Conservation (phyloP, 2,113 vertebrate species). For the Burhinus bistriatus region DNA sequence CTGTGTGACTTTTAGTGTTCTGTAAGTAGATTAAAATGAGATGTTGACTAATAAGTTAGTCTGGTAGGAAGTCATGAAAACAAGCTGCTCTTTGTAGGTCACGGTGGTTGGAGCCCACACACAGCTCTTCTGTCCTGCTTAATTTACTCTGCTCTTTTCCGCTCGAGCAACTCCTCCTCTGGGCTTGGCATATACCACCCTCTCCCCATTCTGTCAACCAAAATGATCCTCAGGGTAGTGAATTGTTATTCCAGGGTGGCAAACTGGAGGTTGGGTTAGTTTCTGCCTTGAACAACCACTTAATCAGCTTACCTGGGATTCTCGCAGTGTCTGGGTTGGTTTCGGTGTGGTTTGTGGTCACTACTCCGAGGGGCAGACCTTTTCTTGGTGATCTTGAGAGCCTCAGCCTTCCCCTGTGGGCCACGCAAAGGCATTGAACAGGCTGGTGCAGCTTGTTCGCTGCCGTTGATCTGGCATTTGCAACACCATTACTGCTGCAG, state of each 20-base stretch:
- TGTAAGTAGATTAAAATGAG: neutral
- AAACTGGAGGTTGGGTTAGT: neutral
- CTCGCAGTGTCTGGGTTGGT: neutral
- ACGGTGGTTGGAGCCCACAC: neutral
- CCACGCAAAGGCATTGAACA: neutral
- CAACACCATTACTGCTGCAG: neutral
- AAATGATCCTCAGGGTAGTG: neutral
- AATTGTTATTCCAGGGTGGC: neutral
- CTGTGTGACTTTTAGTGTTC: neutral
- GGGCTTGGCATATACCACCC: neutral
- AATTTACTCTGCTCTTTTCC: neutral
- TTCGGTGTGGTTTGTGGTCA: neutral
- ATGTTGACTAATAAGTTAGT: neutral
- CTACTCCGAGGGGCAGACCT: neutral
- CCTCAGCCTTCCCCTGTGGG: neutral
- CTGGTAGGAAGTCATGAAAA: neutral
- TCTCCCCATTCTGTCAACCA: neutral
- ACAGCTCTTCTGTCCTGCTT: neutral
- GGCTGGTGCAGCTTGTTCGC: neutral
- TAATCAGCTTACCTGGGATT: neutral
- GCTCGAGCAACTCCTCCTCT: neutral
- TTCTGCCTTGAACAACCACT: neutral
- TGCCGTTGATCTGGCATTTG: neutral
- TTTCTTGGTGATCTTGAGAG: neutral
- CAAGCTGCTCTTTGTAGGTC: neutral